Percentiles rank a stretch among this genome's conserved stretches.
phyloP scores from a whole-genome alignment of 2,888 invertebrate species.

The Anthrax anthrax region DNA sequence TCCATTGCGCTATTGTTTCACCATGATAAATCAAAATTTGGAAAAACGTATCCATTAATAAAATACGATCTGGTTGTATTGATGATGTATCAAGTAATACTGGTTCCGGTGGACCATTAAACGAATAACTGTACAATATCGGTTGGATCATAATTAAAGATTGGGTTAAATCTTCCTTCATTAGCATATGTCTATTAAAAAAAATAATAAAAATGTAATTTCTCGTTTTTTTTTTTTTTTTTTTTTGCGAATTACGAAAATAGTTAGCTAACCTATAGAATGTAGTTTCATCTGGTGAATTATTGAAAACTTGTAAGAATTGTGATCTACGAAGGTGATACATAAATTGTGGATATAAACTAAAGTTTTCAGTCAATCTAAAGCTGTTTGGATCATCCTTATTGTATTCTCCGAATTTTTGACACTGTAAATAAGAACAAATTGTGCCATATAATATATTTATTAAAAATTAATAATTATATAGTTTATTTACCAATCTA shows the following conservation, averaged over 20 bases:
- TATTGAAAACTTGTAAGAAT: slow-evolving; percentile 98
- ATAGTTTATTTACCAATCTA: slow-evolving; percentile 52
- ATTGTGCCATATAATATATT: no score
- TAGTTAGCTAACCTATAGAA: slow-evolving; percentile 67
- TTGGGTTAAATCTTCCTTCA: slow-evolving; percentile 94
- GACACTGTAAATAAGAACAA: slow-evolving; percentile 60
- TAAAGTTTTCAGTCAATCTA: slow-evolving; percentile 90
- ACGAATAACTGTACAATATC: slow-evolving; percentile 95
- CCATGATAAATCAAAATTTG: slow-evolving; percentile 99
- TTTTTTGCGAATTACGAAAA: no score
- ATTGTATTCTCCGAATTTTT: slow-evolving; percentile 97
- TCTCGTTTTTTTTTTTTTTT: no score
- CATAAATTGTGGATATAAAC: slow-evolving; percentile 99
- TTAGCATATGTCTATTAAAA: slow-evolving; percentile 71
- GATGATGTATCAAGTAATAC: slow-evolving; percentile 94
- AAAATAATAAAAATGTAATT: slow-evolving; percentile 5
- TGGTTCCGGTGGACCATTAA: slow-evolving; percentile 94
- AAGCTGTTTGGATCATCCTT: slow-evolving; percentile 97
- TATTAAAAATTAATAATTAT: neutral
- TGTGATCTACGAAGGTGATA: slow-evolving; percentile 96
- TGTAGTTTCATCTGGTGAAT: slow-evolving; percentile 98
- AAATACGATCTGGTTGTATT: slow-evolving; percentile 91
- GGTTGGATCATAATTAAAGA: slow-evolving; percentile 99
- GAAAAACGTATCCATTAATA: slow-evolving; percentile 99
- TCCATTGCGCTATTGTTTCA: slow-evolving; percentile 97